phyloP scores from a whole-genome alignment of 2,797 vertebrate species.

The Phoebastria nigripes region DNA sequence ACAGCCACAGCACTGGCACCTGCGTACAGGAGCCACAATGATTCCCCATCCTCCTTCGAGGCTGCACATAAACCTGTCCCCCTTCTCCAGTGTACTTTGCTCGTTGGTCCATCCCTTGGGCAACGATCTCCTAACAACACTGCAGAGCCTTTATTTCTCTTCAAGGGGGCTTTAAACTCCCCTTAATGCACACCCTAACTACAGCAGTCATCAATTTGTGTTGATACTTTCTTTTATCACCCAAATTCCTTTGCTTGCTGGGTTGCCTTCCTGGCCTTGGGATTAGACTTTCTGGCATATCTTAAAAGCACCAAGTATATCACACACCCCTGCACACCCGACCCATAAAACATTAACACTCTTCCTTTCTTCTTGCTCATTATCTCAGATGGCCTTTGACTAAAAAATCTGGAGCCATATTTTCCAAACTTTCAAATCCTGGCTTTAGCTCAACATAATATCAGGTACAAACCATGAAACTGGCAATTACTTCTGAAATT shows the following conservation, averaged over 20 bases:
- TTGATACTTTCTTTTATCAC: not conserved
- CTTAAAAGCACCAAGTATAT: not conserved
- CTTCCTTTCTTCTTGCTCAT: not conserved
- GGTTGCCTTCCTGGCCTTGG: not conserved
- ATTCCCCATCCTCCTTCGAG: not conserved
- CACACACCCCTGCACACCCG: not conserved
- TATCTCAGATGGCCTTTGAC: not conserved
- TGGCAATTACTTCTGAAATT: not conserved
- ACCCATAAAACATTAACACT: not conserved
- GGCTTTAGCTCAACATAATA: not conserved
- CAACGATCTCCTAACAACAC: not conserved
- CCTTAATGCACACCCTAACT: not conserved
- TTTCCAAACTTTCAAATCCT: not conserved
- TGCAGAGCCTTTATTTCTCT: not conserved
- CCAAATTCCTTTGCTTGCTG: not conserved
- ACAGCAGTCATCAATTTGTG: not conserved
- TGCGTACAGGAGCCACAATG: not conserved
- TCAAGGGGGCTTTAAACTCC: not conserved
- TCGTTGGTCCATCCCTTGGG: not conserved
- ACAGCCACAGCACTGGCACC: not conserved
- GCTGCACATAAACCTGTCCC: not conserved
- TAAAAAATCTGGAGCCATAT: not conserved
- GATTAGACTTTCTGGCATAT: not conserved
- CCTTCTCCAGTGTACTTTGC: not conserved
- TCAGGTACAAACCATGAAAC: not conserved